Evolutionary conservation across 2,888 invertebrate species (phyloP).

Genomic region (Yponomeuta cagnagella): DNA sequence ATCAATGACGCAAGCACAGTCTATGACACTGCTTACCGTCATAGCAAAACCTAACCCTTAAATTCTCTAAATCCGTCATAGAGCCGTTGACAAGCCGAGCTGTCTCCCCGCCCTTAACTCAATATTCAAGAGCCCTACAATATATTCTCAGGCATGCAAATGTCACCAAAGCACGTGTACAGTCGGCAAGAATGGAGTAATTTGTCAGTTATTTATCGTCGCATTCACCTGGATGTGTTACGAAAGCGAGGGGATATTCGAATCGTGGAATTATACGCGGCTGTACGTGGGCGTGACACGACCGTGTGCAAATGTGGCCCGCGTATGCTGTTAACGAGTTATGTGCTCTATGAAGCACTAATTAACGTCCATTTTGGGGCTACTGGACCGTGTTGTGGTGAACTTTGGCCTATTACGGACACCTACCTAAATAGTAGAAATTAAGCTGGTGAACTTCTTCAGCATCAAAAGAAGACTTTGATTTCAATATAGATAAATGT

Average conservation of each 20-base stretch:
- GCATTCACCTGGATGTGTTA: conserved; percentile 54
- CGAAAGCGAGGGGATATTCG: conserved; percentile 57
- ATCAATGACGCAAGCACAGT: too few species aligned
- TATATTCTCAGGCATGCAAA: conserved; percentile 56
- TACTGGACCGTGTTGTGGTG: neutral
- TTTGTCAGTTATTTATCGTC: conserved; percentile 67
- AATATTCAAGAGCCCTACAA: neutral
- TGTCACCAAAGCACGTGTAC: conserved; percentile 52
- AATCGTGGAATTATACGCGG: conserved; percentile 66
- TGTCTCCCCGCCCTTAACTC: neutral
- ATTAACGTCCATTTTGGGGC: neutral
- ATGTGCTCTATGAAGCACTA: neutral
- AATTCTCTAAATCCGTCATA: too few species aligned
- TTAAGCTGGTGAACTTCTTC: neutral
- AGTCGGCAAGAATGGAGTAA: conserved; percentile 54
- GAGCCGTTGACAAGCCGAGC: neutral
- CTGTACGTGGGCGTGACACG: conserved; percentile 60
- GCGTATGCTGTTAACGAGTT: conserved; percentile 19
- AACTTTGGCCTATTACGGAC: neutral
- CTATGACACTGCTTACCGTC: too few species aligned
- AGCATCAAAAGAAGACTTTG: too few species aligned
- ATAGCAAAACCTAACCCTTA: too few species aligned
- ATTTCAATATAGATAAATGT: too few species aligned
- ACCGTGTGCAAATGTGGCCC: conserved; percentile 59
- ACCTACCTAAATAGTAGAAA: neutral